These are phyloP conservation scores for Brevimyrus niger DNA, from an alignment of 2,113 vertebrate species.

Conservation along the genomic window DNA sequence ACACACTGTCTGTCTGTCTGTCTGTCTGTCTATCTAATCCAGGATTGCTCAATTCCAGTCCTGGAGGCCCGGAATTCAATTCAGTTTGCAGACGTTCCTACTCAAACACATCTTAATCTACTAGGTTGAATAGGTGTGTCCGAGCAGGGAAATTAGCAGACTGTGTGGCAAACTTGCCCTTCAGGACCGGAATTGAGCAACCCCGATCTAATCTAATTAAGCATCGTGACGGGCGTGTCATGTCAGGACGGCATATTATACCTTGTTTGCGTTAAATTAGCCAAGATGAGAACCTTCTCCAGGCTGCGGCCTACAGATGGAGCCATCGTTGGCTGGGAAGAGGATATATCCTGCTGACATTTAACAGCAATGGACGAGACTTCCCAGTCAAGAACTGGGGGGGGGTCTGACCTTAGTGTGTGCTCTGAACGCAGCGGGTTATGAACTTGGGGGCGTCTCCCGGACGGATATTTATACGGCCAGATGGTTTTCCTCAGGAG, in stretches of 20 bases:
- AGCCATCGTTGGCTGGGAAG: neutral
- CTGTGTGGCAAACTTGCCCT: neutral
- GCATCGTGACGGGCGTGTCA: neutral
- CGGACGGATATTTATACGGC: slow-evolving; percentile 12
- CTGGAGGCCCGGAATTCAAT: neutral
- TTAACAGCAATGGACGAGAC: slow-evolving; percentile 45
- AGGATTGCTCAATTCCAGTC: neutral
- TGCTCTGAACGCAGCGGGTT: slow-evolving; percentile 36
- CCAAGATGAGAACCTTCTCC: neutral
- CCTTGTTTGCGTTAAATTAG: neutral
- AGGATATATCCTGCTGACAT: slow-evolving; percentile 52
- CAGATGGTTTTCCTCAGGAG: slow-evolving; percentile 45
- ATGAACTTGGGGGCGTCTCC: slow-evolving; percentile 46
- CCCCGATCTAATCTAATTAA: neutral
- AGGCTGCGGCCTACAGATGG: neutral
- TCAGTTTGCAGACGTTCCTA: neutral
- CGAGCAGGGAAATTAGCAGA: neutral
- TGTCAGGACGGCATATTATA: neutral
- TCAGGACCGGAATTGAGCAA: neutral
- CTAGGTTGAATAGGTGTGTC: neutral
- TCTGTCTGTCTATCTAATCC: neutral
- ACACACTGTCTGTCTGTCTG: neutral
- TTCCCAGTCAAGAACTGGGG: slow-evolving; percentile 28
- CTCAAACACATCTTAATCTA: neutral
- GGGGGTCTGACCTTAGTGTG: slow-evolving; percentile 36